A percentile compares a stretch with the other conserved stretches of the same genome.
These are phyloP conservation scores for Ceratina calcarata DNA, from an alignment of 1,140 invertebrate species.

Conservation along the genomic window DNA sequence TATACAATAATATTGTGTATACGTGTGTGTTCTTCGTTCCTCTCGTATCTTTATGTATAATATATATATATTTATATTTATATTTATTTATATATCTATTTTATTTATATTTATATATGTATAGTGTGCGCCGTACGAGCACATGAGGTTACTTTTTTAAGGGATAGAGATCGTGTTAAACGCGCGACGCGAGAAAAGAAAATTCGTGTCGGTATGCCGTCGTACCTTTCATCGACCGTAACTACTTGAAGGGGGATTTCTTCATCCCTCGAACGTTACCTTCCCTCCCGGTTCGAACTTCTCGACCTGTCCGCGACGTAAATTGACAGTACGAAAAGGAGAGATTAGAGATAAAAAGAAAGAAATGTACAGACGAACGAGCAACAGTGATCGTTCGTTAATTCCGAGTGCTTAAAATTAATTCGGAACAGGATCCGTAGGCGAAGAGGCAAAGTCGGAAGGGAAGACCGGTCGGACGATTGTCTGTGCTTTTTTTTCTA, in stretches of 20 bases:
- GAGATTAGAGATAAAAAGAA: not conserved
- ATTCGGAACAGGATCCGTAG: too few species aligned
- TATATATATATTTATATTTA: conserved; percentile 56
- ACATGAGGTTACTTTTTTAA: conserved; percentile 71
- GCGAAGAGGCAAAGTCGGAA: too few species aligned
- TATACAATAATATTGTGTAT: conserved; percentile 56
- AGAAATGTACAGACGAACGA: not conserved
- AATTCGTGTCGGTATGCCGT: conserved; percentile 42
- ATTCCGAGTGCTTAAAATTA: too few species aligned
- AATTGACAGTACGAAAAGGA: not conserved
- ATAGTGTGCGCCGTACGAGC: conserved; percentile 65
- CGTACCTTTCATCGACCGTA: conserved; percentile 28
- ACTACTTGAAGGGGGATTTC: not conserved
- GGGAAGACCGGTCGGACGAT: too few species aligned
- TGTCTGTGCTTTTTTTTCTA: too few species aligned
- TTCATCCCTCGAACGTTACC: not conserved
- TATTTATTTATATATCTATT: conserved; percentile 48
- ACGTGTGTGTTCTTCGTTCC: conserved; percentile 53
- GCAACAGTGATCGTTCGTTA: too few species aligned
- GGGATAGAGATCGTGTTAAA: conserved; percentile 74
- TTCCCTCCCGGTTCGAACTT: not conserved
- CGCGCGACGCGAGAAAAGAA: conserved; percentile 51
- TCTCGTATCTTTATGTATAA: conserved; percentile 56
- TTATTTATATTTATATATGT: conserved; percentile 55
- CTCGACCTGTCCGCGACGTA: not conserved